Percentiles rank a stretch among this genome's conserved stretches.
Evolutionary conservation across 2,888 invertebrate species (phyloP).

Genomic region (Drosophila nr. fundita): DNA sequence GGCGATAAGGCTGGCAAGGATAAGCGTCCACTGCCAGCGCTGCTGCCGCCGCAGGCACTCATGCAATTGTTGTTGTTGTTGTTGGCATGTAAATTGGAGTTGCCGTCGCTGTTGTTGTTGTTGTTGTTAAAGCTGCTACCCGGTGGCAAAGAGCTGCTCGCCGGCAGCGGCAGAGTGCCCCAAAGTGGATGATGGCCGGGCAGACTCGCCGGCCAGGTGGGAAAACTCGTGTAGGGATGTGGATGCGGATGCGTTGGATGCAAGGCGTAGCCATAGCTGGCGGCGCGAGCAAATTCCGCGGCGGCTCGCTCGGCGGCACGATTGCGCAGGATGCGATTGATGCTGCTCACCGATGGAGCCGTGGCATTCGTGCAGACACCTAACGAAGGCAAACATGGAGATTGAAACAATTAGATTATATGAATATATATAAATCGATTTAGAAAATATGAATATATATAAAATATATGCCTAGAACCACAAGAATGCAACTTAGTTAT

Average conservation of each 20-base stretch:
- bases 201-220: constrained; percentile 86
- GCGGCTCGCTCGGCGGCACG: constrained; percentile 98
- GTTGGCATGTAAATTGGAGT: constrained; percentile 37
- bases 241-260: constrained; percentile 88
- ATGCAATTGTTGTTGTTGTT: constrained; percentile 39
- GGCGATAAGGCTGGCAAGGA: constrained; percentile 87
- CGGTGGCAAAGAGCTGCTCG: constrained; percentile 72
- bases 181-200: constrained; percentile 86
- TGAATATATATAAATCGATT: too few species aligned
- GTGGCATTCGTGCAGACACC: constrained; percentile 97
- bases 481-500: too few species aligned
- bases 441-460: not conserved
- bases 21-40: constrained; percentile 85
- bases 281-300: constrained; percentile 96
- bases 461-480: too few species aligned
- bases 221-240: constrained; percentile 88
- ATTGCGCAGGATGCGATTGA: constrained; percentile 97
- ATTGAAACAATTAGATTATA: not conserved
- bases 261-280: constrained; percentile 93
- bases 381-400: constrained; percentile 81
- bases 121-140: constrained; percentile 35
- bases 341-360: constrained; percentile 98
- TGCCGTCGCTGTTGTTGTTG: constrained; percentile 49
- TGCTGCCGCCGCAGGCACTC: constrained; percentile 54
- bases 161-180: constrained; percentile 75